phyloP scores from a whole-genome alignment of 2,797 vertebrate genomes.

The Hypotaenidia philippensis region DNA sequence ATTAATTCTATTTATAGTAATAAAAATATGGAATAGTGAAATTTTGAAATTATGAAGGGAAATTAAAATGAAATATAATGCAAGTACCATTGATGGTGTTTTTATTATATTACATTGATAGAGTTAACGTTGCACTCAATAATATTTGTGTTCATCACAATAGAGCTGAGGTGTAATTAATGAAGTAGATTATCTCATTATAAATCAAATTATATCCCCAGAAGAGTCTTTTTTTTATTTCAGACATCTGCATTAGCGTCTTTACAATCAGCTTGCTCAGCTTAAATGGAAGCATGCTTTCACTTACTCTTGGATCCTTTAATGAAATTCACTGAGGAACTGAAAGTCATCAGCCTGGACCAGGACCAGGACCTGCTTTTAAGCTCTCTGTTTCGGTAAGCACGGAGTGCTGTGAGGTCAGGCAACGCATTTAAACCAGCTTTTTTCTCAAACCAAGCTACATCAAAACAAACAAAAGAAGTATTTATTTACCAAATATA shows the following conservation, averaged over 20 bases:
- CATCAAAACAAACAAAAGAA: conserved; percentile 1
- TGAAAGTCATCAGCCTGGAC: not conserved
- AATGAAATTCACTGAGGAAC: not conserved
- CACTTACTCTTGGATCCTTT: not conserved
- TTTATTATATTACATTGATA: not conserved
- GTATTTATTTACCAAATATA: conserved; percentile 15
- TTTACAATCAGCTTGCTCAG: not conserved
- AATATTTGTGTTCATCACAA: not conserved
- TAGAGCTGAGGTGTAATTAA: not conserved
- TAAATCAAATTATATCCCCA: not conserved
- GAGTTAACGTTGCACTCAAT: not conserved
- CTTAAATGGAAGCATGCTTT: not conserved
- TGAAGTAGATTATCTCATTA: not conserved
- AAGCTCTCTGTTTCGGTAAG: not conserved
- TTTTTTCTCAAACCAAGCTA: not conserved
- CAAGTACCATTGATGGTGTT: not conserved
- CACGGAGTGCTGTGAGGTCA: not conserved
- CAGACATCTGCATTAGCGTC: not conserved
- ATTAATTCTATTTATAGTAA: not conserved
- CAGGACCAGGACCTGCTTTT: not conserved
- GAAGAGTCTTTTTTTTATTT: not conserved
- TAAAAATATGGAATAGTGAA: not conserved
- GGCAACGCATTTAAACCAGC: not conserved
- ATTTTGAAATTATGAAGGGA: not conserved
- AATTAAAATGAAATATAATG: not conserved